Conservation (phyloP, 2,888 invertebrate species). For the Cryptus armator region DNA sequence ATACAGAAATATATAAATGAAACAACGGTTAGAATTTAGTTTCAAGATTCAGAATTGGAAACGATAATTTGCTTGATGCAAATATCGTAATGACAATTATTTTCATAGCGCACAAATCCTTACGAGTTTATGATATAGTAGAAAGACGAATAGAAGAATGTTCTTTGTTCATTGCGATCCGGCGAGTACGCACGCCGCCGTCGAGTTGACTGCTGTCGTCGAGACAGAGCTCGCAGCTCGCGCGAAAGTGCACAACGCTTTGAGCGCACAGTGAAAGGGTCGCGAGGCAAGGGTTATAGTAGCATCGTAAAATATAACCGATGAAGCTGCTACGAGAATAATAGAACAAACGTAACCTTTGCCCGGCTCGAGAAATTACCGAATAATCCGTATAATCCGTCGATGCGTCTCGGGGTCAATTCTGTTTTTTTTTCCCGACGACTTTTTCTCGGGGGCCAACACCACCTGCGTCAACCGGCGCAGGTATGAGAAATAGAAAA, state of each 20-base stretch:
- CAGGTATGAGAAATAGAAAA: constrained; percentile 51
- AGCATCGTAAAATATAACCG: neutral
- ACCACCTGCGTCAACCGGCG: constrained; percentile 39
- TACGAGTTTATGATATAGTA: constrained; percentile 15
- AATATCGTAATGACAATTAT: neutral
- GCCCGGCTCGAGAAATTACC: constrained; percentile 12
- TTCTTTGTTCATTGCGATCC: constrained; percentile 76
- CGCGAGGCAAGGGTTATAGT: constrained; percentile 13
- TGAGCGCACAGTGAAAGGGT: constrained; percentile 51
- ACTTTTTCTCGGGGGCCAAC: constrained; percentile 4
- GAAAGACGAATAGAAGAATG: constrained; percentile 71
- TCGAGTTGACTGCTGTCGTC: neutral
- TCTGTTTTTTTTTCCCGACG: constrained; percentile 14
- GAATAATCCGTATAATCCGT: constrained; percentile 37
- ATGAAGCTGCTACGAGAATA: neutral
- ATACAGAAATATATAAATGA: neutral
- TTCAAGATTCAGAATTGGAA: neutral
- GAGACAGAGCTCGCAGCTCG: constrained; percentile 13
- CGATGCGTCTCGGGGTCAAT: constrained; percentile 5
- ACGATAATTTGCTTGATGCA: neutral
- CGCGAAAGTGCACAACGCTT: constrained; percentile 61
- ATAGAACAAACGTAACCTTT: neutral
- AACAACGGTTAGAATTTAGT: neutral
- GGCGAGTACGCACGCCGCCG: constrained; percentile 20
- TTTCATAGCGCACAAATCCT: constrained; percentile 4